These are phyloP conservation scores for Notoglanidium macrostoma DNA, from an alignment of 2,797 vertebrate species.

Conservation along the genomic window DNA sequence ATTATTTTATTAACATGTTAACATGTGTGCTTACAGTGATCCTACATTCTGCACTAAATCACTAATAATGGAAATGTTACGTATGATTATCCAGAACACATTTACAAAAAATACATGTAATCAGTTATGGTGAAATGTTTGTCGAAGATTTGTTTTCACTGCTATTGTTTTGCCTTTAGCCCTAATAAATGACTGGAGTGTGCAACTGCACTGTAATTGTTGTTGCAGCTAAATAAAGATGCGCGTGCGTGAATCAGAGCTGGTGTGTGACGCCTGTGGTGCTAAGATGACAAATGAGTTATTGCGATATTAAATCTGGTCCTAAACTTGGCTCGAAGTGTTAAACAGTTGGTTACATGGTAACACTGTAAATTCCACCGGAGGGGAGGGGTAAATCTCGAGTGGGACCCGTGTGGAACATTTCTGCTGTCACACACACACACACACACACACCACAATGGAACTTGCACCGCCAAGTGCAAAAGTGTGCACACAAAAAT, in stretches of 20 bases:
- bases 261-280: not conserved
- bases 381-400: not conserved
- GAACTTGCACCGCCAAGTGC: not conserved
- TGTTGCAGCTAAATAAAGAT: not conserved
- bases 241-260: not conserved
- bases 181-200: not conserved
- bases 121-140: not conserved
- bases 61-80: not conserved
- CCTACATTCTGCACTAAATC: not conserved
- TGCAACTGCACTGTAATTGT: not conserved
- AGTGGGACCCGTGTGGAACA: not conserved
- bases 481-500: not conserved
- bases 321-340: not conserved
- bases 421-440: not conserved
- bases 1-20: not conserved
- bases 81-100: not conserved
- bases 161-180: not conserved
- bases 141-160: not conserved
- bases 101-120: not conserved
- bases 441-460: not conserved
- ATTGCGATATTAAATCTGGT: not conserved
- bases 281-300: not conserved
- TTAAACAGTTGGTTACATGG: not conserved
- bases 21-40: not conserved
- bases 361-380: not conserved